Base-by-base conservation (phyloP, 2,113 vertebrate genomes). In the Fregetta grallaria region DNA sequence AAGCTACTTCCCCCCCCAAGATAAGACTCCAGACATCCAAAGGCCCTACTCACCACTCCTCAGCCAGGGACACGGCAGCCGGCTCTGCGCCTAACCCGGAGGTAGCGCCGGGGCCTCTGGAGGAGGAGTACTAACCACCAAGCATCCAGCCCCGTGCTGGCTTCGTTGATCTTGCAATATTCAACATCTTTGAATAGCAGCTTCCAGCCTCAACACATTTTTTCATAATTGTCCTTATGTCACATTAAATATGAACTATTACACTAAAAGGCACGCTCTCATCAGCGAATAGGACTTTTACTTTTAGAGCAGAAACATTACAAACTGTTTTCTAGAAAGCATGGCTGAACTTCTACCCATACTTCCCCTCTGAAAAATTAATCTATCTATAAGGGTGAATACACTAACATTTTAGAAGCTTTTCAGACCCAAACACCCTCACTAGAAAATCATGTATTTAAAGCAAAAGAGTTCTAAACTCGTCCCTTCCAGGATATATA, bases 351-450 rank as follows among this genome's bases (percentile, higher is more conserved):
- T 52, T 21, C 82, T 49, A 75, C 32, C 66, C 47, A 1, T 14
- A 12, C 49, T 27, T 30, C 38, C 40, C 59, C 40, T 55, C 61
- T 10, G 44, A 25, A 42, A 94, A 92, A 82, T 2, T 10, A 36
- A 55, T 16, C 53, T n/a, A 3, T 16, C 49, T 15, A 1, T 4
- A 22, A 36, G 49, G 0, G 26, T 4, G 55, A 68, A 15, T 1
- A 13, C 32, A 1, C 13, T 4, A 8, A 30, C 4, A 2, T 8
- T 52, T 11, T 3, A 67, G 55, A 26, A 63, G 55, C 45, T 78
- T 71, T 70, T 36, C 68, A 80, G 75, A 30, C 10, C 75, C 11
- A 20, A 65, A 12, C 1, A 34, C 3, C 42, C 47, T 27, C 26
- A 2, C 7, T 29, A 47, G 55, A 38, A 81, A 73, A 29, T 1